Evolutionary conservation across 2,797 vertebrate genomes (phyloP), one percentile per base, ranked within the genome.

Genomic region (Lithobates sylvaticus): DNA sequence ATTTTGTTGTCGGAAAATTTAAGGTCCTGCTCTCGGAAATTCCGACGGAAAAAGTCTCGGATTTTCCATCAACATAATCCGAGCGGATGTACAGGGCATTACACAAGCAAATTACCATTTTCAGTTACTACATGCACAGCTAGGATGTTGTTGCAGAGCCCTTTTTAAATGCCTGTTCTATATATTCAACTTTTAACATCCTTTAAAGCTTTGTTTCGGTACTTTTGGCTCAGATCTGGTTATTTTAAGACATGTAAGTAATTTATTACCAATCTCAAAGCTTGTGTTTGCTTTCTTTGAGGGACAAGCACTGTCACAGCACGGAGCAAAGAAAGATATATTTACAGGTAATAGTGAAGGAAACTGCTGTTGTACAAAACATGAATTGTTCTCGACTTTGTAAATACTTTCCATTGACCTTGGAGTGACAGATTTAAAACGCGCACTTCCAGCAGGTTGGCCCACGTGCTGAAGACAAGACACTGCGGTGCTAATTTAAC

Each of bases 351-450:
- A 32, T 36, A 78, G 75, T 73, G 58, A 72, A 44, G 73, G 65
- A 74, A 84, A 79, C 75, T 58, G 76, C 75, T 83, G 36, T 74
- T 67, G 67, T 64, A 78, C 47, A 67, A 74, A 87, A 78, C 85
- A 64, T 83, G 85, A 87, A 83, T 87, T 87, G 85, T 87, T 87
- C 85, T 78, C 78, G 81, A 83, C 85, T 87, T 87, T 87, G 85
- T 47, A 42, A 87, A 83, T 76, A 77, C 80, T 86, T 87, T 83
- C 75, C 81, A 87, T 76, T 87, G 86, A 84, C 86, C 86, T 87
- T 87, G 86, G 69, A 84, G 69, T 87, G 86, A 84, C 86, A 87
- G 81, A 87, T 87, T 83, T 78, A 83, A 83, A 65, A 83, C 58
- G 61, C 6, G 54, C 29, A 69, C 80, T 47, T 78, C 18, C 81